These are phyloP conservation scores for Aspidapion aeneum DNA, from an alignment of 2,888 invertebrate species.

Conservation along the genomic window DNA sequence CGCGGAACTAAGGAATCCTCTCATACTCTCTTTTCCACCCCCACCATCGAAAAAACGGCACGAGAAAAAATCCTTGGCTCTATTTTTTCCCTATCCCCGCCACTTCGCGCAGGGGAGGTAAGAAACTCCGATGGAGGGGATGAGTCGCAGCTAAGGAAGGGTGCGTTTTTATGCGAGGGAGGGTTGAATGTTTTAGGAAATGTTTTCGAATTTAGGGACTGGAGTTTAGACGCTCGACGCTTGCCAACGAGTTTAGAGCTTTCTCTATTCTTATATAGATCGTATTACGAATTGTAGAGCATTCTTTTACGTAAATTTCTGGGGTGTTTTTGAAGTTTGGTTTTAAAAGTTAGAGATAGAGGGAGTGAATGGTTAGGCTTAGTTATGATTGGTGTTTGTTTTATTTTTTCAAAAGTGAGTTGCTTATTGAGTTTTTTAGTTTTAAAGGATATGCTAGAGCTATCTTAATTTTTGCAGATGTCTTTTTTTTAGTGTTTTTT, in stretches of 20 bases:
- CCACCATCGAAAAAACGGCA: slow-evolving; percentile 29
- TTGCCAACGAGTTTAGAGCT: not conserved
- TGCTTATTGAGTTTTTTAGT: too few species aligned
- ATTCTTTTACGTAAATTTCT: not conserved
- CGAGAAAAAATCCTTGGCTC: slow-evolving; percentile 44
- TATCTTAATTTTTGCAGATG: too few species aligned
- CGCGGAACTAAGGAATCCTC: slow-evolving; percentile 45
- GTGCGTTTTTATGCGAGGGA: slow-evolving; percentile 24
- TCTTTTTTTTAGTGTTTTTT: too few species aligned
- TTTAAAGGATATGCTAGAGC: too few species aligned
- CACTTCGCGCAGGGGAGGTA: slow-evolving; percentile 18
- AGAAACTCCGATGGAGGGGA: slow-evolving; percentile 24
- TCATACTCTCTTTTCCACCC: slow-evolving; percentile 44
- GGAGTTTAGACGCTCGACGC: not conserved
- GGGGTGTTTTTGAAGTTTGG: too few species aligned
- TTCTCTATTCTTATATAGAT: too few species aligned
- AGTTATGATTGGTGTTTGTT: too few species aligned
- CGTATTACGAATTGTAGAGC: too few species aligned
- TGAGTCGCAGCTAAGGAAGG: slow-evolving; percentile 20
- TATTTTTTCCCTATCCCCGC: slow-evolving; percentile 44
- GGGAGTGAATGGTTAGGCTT: too few species aligned
- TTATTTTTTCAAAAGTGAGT: too few species aligned
- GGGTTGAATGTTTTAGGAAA: not conserved
- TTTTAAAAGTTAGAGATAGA: not conserved
- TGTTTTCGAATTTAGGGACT: not conserved